Conservation (phyloP, 2,113 vertebrate genomes). For the Aspiorhynchus laticeps region DNA sequence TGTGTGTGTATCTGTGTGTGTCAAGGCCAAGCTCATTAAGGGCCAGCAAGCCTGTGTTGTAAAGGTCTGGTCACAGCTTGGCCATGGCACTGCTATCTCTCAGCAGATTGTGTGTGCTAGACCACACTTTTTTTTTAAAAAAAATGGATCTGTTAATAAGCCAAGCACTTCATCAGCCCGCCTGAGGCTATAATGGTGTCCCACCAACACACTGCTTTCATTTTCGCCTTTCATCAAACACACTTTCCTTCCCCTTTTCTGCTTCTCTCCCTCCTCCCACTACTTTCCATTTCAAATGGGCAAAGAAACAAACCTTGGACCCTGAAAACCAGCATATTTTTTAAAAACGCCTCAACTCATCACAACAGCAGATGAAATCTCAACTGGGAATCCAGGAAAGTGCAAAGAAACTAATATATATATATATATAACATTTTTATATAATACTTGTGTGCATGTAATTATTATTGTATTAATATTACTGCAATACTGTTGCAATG, state of each 20-base stretch:
- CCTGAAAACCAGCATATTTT: constrained; percentile 37
- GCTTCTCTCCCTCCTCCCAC: constrained; percentile 45
- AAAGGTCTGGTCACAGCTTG: constrained; percentile 45
- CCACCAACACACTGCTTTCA: constrained; percentile 49
- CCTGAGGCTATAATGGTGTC: constrained; percentile 57
- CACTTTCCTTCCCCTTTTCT: constrained; percentile 51
- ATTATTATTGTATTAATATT: background rate
- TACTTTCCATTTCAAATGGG: constrained; percentile 50
- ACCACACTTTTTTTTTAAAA: constrained; percentile 45
- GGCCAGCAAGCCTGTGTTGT: constrained; percentile 40
- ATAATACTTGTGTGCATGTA: background rate
- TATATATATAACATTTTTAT: background rate
- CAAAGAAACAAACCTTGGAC: constrained; percentile 52
- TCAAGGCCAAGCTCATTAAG: constrained; percentile 56
- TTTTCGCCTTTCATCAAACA: constrained; percentile 54
- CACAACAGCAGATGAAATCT: constrained; percentile 34
- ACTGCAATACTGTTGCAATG: background rate
- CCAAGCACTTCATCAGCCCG: constrained; percentile 53
- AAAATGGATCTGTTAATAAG: constrained; percentile 62
- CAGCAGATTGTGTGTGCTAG: constrained; percentile 48
- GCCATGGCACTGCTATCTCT: constrained; percentile 49
- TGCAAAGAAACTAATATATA: background rate
- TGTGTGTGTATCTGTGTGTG: background rate
- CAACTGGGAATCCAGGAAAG: constrained; percentile 19
- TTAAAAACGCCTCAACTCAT: constrained; percentile 18